These are phyloP conservation scores for Tipula vernalis DNA, from an alignment of 2,888 invertebrate species.

Conservation along the genomic window DNA sequence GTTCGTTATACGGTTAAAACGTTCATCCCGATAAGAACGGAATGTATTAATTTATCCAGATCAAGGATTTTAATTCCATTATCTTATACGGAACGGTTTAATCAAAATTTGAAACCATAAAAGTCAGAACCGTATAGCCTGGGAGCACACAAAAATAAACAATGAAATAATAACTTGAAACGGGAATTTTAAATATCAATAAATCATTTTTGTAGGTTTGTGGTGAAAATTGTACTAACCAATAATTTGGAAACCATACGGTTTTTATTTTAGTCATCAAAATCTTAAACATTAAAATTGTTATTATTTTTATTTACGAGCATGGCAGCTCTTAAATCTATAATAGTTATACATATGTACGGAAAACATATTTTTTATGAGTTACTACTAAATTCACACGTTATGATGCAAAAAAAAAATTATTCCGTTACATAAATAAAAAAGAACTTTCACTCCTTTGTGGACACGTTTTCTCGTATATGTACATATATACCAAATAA, in stretches of 20 bases:
- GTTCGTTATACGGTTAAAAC: neutral
- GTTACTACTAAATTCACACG: no score
- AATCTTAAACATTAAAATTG: neutral
- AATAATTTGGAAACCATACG: neutral
- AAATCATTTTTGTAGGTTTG: neutral
- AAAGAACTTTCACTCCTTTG: no score
- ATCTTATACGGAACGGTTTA: neutral
- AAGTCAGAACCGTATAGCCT: no score
- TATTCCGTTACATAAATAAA: no score
- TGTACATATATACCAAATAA: no score
- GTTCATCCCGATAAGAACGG: neutral
- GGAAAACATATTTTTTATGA: no score
- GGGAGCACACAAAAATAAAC: neutral
- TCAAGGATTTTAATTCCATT: neutral
- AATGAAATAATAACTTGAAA: neutral
- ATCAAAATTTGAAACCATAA: neutral
- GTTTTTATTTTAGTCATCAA: neutral
- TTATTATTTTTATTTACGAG: neutral
- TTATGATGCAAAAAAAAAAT: no score
- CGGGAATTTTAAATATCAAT: neutral
- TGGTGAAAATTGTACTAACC: neutral
- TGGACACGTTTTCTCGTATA: no score
- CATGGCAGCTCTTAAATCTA: no score
- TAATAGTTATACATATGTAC: neutral
- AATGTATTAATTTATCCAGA: neutral